A percentile compares a stretch with the other conserved stretches of the same genome.
These are phyloP conservation scores for Drosophila mimetica DNA, from an alignment of 2,888 invertebrate species.

Conservation along the genomic window DNA sequence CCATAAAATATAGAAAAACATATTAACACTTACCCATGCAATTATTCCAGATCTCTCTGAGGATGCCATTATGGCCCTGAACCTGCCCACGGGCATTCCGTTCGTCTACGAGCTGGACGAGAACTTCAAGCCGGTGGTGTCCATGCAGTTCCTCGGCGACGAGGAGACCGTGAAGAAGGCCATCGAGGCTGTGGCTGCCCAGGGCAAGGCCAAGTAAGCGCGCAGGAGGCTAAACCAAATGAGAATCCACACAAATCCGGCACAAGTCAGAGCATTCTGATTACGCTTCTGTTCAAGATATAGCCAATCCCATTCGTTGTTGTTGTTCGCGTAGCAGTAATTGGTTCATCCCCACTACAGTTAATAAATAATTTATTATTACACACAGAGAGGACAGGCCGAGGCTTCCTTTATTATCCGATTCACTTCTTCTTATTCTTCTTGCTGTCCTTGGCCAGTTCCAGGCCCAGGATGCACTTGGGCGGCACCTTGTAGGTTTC, in stretches of 20 bases:
- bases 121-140: conserved; percentile 90
- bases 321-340: conserved; percentile 63
- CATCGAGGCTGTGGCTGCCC: conserved; percentile 92
- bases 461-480: conserved; percentile 83
- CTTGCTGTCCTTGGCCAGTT: conserved; percentile 83
- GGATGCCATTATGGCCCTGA: conserved; percentile 91
- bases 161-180: conserved; percentile 92
- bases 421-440: conserved; percentile 74
- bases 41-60: conserved; percentile 87
- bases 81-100: conserved; percentile 92
- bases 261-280: conserved; percentile 44
- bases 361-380: conserved; percentile 75
- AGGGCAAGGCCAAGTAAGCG: conserved; percentile 89
- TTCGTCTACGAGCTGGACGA: conserved; percentile 92
- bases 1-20: no score
- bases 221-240: conserved; percentile 62
- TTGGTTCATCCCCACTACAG: conserved; percentile 58
- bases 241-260: conserved; percentile 27
- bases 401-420: conserved; percentile 22
- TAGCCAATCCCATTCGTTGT: conserved; percentile 52
- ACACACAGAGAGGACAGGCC: conserved; percentile 28
- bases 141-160: conserved; percentile 92
- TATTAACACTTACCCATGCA: no score
- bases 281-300: conserved; percentile 41
- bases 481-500: conserved; percentile 84